Conservation (phyloP, 2,113 vertebrate genomes). For the Eubucco bourcierii region DNA sequence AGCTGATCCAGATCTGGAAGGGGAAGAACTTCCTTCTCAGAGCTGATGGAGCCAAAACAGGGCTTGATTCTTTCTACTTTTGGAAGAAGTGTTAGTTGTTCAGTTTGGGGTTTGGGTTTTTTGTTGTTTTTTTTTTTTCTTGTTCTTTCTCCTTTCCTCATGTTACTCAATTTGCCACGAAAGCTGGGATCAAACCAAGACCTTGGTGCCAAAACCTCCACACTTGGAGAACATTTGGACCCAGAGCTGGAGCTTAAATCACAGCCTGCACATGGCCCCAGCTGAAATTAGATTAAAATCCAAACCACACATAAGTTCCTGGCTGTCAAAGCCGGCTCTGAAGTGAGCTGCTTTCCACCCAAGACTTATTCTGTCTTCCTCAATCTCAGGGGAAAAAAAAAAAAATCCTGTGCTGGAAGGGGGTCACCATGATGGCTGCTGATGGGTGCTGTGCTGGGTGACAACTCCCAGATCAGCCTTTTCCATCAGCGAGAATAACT, state of each 20-base stretch:
- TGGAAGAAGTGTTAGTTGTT: not conserved
- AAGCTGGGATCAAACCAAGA: conserved; percentile 24
- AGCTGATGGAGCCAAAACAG: not conserved
- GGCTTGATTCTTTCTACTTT: conserved; percentile 16
- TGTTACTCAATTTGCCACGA: conserved; percentile 41
- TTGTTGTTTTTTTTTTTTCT: not conserved
- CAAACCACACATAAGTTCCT: not conserved
- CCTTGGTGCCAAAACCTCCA: conserved; percentile 16
- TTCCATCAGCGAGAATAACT: not conserved
- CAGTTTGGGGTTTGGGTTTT: not conserved
- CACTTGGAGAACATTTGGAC: not conserved
- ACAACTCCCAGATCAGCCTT: not conserved
- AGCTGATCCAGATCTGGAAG: not conserved
- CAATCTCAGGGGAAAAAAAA: not conserved
- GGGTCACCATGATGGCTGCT: not conserved
- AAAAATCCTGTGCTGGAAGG: not conserved
- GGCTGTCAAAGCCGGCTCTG: not conserved
- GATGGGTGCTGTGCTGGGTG: rapidly evolving
- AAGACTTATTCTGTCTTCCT: not conserved
- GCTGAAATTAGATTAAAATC: not conserved
- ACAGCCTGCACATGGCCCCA: not conserved
- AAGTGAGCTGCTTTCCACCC: not conserved
- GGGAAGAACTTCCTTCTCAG: not conserved
- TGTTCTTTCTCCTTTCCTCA: not conserved
- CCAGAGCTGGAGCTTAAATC: conserved; percentile 14